Percentiles rank a stretch among this genome's conserved stretches.
Evolutionary conservation across 2,113 vertebrate genomes (phyloP).

Genomic region (Thinocorus orbignyianus): DNA sequence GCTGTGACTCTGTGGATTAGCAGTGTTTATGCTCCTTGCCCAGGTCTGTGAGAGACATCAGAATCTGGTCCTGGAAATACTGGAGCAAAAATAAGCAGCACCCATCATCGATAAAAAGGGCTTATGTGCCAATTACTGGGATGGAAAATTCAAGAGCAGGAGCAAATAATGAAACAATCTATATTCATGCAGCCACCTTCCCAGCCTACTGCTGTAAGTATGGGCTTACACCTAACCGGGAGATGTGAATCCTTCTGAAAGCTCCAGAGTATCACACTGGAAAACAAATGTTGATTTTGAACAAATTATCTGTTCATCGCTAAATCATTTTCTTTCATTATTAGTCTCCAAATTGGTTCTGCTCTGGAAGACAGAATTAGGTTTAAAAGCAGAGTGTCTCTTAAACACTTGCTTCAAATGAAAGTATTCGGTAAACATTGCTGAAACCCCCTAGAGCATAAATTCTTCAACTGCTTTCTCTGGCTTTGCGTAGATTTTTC

Average conservation of each 20-base stretch:
- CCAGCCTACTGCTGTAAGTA: slow-evolving; percentile 36
- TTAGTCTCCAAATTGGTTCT: slow-evolving; percentile 59
- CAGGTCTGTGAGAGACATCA: not conserved
- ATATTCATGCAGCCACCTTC: slow-evolving; percentile 49
- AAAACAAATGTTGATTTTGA: slow-evolving; percentile 67
- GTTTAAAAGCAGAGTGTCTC: slow-evolving; percentile 40
- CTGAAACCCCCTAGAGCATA: slow-evolving; percentile 8
- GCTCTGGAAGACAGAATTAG: slow-evolving; percentile 39
- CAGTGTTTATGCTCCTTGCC: not conserved
- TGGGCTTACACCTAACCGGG: not conserved
- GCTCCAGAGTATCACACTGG: not conserved
- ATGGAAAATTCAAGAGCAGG: slow-evolving; percentile 54
- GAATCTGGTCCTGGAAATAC: not conserved
- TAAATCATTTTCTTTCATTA: slow-evolving; percentile 63
- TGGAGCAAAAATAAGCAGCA: slow-evolving; percentile 23
- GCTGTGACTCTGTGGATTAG: not conserved
- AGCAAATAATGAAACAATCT: slow-evolving; percentile 64
- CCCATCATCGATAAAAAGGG: slow-evolving; percentile 32
- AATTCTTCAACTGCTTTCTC: slow-evolving; percentile 7
- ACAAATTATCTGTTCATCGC: slow-evolving; percentile 49
- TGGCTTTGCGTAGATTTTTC: slow-evolving; percentile 36
- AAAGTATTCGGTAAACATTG: slow-evolving; percentile 45
- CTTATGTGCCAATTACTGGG: slow-evolving; percentile 38
- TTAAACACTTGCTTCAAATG: slow-evolving; percentile 22
- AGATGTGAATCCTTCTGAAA: slow-evolving; percentile 41